Evolutionary conservation across 2,113 vertebrate genomes (phyloP).

Genomic region (Hydrolagus affinis): DNA sequence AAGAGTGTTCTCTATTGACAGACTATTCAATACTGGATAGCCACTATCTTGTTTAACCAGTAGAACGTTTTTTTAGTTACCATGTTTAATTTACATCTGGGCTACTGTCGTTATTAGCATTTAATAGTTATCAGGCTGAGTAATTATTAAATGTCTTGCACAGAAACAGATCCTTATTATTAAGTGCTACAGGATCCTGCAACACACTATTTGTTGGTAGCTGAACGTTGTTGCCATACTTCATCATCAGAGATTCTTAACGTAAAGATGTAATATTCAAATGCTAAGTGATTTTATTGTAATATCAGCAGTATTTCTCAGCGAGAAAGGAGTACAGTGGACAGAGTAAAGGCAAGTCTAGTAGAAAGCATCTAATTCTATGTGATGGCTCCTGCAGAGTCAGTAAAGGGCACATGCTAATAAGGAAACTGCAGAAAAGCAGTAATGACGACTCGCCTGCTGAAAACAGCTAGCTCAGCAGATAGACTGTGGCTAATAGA

Average conservation of each 20-base stretch:
- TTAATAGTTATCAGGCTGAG: too few species aligned
- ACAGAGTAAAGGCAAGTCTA: conserved; percentile 58
- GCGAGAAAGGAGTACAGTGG: conserved; percentile 68
- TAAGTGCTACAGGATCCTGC: background rate
- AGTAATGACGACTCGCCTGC: conserved; percentile 47
- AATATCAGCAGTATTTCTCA: conserved; percentile 68
- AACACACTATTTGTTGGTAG: background rate
- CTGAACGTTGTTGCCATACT: conserved; percentile 28
- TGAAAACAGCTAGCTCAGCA: conserved; percentile 66
- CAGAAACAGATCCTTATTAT: background rate
- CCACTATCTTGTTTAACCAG: too few species aligned
- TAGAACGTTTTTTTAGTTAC: too few species aligned
- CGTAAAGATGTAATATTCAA: conserved; percentile 51
- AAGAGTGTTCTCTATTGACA: too few species aligned
- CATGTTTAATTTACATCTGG: too few species aligned
- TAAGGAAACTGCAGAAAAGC: conserved; percentile 56
- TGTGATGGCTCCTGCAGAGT: conserved; percentile 74
- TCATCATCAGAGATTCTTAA: conserved; percentile 40
- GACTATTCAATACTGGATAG: too few species aligned
- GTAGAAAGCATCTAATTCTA: conserved; percentile 76
- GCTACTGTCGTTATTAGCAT: too few species aligned
- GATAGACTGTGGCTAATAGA: conserved; percentile 56
- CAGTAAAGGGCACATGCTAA: conserved; percentile 67
- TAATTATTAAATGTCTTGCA: background rate
- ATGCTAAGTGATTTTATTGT: conserved; percentile 54